Conservation (phyloP, 2,797 vertebrate genomes). For the Sorex maritimensis region DNA sequence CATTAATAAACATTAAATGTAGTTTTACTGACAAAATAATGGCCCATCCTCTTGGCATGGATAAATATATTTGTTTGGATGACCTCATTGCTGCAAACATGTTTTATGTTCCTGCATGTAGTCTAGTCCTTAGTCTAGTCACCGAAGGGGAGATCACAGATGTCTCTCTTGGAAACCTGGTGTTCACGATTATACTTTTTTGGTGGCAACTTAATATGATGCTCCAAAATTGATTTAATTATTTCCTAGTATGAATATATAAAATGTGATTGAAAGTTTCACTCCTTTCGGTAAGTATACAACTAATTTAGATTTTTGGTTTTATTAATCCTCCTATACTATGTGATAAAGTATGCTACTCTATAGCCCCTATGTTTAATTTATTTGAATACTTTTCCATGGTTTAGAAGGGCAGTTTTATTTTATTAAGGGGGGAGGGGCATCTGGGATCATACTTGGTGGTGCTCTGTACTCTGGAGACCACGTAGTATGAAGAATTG, state of each 20-base stretch:
- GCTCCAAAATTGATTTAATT: background rate
- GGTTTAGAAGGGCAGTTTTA: slow-evolving; percentile 64
- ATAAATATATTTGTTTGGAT: slow-evolving; percentile 41
- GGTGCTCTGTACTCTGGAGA: no score
- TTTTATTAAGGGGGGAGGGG: no score
- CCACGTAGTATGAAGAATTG: no score
- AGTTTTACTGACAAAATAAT: slow-evolving; percentile 50
- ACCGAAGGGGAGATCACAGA: background rate
- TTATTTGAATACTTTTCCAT: slow-evolving; percentile 52
- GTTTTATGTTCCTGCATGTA: background rate
- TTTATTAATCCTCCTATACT: background rate
- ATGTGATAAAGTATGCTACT: background rate
- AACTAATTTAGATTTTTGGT: background rate
- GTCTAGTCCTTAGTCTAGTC: background rate
- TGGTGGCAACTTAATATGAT: slow-evolving; percentile 15
- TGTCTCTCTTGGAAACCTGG: slow-evolving; percentile 14
- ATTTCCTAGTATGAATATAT: background rate
- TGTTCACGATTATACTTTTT: slow-evolving; percentile 4
- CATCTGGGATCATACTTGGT: no score
- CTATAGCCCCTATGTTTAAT: background rate
- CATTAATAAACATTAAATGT: slow-evolving; percentile 10
- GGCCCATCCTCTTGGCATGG: slow-evolving; percentile 11
- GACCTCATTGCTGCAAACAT: slow-evolving; percentile 14
- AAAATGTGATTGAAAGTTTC: background rate
- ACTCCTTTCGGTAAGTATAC: background rate